These are phyloP conservation scores for Gnathonemus longibarbis DNA, from an alignment of 2,113 vertebrate species.

Conservation along the genomic window DNA sequence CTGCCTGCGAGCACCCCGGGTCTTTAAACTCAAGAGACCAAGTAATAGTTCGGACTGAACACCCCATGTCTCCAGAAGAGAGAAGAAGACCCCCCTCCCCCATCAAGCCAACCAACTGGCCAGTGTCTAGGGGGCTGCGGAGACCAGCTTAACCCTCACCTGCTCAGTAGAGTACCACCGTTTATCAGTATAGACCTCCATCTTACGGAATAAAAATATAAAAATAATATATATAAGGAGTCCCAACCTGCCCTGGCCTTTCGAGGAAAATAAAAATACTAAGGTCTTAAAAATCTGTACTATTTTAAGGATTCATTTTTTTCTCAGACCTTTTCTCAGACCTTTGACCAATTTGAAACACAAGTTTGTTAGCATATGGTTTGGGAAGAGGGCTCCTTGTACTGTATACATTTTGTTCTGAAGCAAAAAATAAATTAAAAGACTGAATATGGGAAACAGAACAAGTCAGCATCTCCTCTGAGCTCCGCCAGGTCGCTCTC, in stretches of 20 bases:
- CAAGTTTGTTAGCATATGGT: not conserved
- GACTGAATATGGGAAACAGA: not conserved
- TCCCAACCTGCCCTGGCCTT: too few species aligned
- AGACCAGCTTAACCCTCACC: not conserved
- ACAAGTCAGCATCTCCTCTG: not conserved
- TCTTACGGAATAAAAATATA: not conserved
- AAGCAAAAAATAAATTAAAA: not conserved
- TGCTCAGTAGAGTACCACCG: not conserved
- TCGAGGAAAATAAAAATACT: not conserved
- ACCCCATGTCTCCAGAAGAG: slow-evolving; percentile 16
- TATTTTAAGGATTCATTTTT: not conserved
- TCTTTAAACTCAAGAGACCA: slow-evolving; percentile 6
- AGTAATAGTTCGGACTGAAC: slow-evolving; percentile 38
- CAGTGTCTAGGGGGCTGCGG: not conserved
- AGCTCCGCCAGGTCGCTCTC: not conserved
- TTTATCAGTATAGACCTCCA: not conserved
- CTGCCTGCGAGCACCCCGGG: not conserved
- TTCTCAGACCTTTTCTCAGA: not conserved
- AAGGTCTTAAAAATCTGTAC: not conserved
- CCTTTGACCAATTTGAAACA: not conserved
- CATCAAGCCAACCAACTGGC: not conserved
- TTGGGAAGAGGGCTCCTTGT: not conserved
- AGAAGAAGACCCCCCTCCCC: not conserved
- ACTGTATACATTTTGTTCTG: not conserved
- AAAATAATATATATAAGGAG: too few species aligned